Percentiles rank a stretch among this genome's conserved stretches.
Evolutionary conservation across 2,888 invertebrate genomes (phyloP).

Genomic region (Emesis russula): DNA sequence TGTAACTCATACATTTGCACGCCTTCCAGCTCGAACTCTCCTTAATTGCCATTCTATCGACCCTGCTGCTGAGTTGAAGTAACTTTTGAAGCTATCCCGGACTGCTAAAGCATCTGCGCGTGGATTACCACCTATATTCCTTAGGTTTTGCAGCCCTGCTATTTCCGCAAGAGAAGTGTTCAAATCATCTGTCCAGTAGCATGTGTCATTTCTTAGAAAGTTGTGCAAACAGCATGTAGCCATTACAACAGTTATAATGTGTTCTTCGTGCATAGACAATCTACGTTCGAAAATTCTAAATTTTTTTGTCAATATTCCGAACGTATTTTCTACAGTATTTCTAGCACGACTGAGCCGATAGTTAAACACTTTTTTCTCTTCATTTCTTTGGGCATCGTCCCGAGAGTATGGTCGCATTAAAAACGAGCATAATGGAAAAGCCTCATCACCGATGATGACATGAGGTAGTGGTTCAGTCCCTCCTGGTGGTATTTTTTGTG

Average conservation of each 20-base stretch:
- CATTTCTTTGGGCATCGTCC: conserved; percentile 35
- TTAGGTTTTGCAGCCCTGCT: conserved; percentile 22
- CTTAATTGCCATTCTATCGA: conserved; percentile 14
- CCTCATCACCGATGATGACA: conserved; percentile 33
- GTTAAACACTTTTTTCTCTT: conserved; percentile 64
- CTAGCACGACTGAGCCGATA: conserved; percentile 67
- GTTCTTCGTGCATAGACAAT: conserved; percentile 27
- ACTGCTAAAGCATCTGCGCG: conserved; percentile 34
- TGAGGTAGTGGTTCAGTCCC: conserved; percentile 27
- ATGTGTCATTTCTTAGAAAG: conserved; percentile 35
- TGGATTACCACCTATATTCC: conserved; percentile 22
- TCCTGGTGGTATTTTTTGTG: conserved; percentile 37
- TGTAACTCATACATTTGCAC: background rate
- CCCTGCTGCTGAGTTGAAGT: conserved; percentile 31
- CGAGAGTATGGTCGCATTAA: conserved; percentile 59
- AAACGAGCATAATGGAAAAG: conserved; percentile 51
- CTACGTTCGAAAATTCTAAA: conserved; percentile 40
- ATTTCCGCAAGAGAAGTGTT: conserved; percentile 18
- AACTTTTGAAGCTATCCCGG: conserved; percentile 29
- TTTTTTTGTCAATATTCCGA: conserved; percentile 53
- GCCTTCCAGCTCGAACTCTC: conserved; percentile 34
- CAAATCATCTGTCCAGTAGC: conserved; percentile 29
- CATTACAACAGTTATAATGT: conserved; percentile 29
- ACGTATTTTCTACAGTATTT: conserved; percentile 61
- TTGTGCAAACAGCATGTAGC: conserved; percentile 35